Evolutionary conservation across 2,888 invertebrate genomes (phyloP).

Genomic region (Drosophila anceps): DNA sequence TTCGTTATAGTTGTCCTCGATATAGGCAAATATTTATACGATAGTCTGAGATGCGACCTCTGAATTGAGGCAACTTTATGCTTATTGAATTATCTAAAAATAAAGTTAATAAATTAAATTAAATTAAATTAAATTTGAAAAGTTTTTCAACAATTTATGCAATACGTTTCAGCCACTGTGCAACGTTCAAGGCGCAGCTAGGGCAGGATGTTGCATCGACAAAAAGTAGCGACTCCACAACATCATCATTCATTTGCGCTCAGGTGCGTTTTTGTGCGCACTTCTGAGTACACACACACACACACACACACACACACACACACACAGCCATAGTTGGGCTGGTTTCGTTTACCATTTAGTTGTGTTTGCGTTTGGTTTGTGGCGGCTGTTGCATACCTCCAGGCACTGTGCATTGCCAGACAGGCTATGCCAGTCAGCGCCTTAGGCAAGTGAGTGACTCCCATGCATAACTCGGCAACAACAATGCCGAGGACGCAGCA

Average conservation of each 20-base stretch:
- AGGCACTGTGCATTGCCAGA: conserved; percentile 21
- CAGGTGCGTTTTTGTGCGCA: conserved; percentile 68
- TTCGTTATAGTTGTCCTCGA: no score
- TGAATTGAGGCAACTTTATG: no score
- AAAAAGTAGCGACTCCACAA: conserved; percentile 46
- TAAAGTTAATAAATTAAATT: no score
- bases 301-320: conserved; percentile 12
- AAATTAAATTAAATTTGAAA: background rate
- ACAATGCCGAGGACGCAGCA: conserved; percentile 3
- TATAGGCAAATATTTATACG: no score
- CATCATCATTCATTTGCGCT: conserved; percentile 78
- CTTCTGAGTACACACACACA: conserved; percentile 36
- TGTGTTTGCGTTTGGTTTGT: conserved; percentile 22
- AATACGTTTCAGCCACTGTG: conserved; percentile 41
- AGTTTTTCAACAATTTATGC: background rate
- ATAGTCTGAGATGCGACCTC: no score
- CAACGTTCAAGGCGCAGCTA: background rate
- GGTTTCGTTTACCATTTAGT: conserved; percentile 23
- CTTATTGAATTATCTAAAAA: no score
- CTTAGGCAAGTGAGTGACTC: conserved; percentile 5
- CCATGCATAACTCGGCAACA: background rate
- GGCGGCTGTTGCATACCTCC: conserved; percentile 37
- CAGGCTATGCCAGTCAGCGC: conserved; percentile 15
- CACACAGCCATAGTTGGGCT: conserved; percentile 7
- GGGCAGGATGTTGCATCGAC: conserved; percentile 3